Base-by-base conservation (phyloP, 1,140 invertebrate species). In the Eciton burchellii region DNA sequence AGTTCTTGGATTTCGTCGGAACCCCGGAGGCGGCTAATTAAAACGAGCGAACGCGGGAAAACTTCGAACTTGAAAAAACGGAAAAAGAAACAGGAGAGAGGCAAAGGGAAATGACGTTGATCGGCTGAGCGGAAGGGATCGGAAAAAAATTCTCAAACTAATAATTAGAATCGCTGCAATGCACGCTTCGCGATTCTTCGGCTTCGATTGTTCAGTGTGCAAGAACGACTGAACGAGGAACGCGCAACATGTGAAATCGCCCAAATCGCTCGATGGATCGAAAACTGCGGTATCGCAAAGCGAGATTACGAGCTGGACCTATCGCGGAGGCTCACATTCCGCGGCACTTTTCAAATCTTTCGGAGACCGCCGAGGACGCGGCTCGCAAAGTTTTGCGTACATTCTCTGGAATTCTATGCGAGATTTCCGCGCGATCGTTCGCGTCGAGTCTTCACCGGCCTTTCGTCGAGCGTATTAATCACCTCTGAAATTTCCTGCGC, bases 381-480 rank as follows among this genome's bases (percentile, higher is more conserved):
- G 56, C 59, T 72, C 59, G 60, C 54, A 45, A 73, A 73, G 21
- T 45, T 73, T 11, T 26, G 41, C 21, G 14, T 5, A 59, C 52
- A 45, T 73, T 73, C 60, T 73, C 41, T 73, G 21, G 60, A 60
- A n/a, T n/a, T n/a, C n/a, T n/a, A n/a, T n/a, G n/a, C n/a, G n/a
- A n/a, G n/a, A 59, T 60, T 73, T 60, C 41, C 60, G 60, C 60
- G 71, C 71, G 43, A 45, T 73, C 60, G 60, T 73, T 60, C 71
- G 60, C 35, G 26, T 49, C 12, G 59, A 65, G 45, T 29, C 57
- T 43, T 68, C 19, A 29, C 52, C 24, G 14, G 56, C 29, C 52
- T 72, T 72, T 72, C 52, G 52, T 76, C 60, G 47, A 21, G 43
- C 41, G 59, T 65, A 65, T 76, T 76, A 76, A 76, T 76, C 72